Base-by-base conservation (phyloP, 2,888 invertebrate genomes). In the Lucinisca nassula region DNA sequence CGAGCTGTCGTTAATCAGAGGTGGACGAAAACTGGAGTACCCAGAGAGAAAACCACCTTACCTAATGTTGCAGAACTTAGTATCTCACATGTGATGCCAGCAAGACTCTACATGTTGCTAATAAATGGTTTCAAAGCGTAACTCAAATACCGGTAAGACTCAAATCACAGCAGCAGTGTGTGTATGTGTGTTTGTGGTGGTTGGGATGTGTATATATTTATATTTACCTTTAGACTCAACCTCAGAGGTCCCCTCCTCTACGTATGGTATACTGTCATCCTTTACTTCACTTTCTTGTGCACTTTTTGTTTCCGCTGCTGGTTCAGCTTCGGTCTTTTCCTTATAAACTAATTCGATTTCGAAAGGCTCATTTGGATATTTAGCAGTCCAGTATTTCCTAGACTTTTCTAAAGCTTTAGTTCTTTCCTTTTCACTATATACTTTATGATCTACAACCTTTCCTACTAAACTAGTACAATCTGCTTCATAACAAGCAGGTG, bases 361-460 rank as follows among this genome's bases (percentile, higher is more conserved):
- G 86, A 95, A 95, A 30, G 94, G 94, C 73, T 93, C 94, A 85
- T 93, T 91, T 32, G 94, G 93, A 87, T 95, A 96, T 75, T 93
- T 92, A 32, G 92, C 91, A 35, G 90, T 88, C 95, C 96, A 96
- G 30, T 94, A 86, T 49, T 89, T 86, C 61, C 92, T 92, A 10
- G 93, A 91, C 74, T 94, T 92, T 49, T 94, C 92, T 70, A 95
- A 85, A n/a, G 93, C 83, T 84, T 94, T 93, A 85, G 92, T 92
- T 76, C 94, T 89, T 37, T 94, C 94, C 61, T 93, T 93, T 70
- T 92, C 92, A 78, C 94, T 93, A 77, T 95, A 92, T 76, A 97
- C 87, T 79, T 95, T 95, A 91, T 97, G 97, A 87, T 97, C 96
- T 27, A 97, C 92, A 4, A 96, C 93, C 77, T 91, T 92, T 6